Conservation (phyloP, 2,888 invertebrate genomes). For the Dioctria rufipes region DNA sequence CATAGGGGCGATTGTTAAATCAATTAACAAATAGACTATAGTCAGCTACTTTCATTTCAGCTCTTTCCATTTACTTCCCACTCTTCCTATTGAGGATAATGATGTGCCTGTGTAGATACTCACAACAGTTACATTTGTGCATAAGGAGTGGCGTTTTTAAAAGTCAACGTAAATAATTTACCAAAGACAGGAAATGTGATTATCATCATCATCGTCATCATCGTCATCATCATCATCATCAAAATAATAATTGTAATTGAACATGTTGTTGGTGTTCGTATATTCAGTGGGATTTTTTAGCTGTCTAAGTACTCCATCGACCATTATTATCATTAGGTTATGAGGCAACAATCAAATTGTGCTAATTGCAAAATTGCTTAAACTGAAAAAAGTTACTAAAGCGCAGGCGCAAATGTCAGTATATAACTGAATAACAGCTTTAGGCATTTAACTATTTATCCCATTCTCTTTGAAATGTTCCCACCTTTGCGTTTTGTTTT, state of each 20-base stretch:
- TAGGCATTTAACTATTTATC: background rate
- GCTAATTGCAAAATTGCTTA: background rate
- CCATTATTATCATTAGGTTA: background rate
- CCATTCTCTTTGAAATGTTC: background rate
- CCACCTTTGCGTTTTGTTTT: no score
- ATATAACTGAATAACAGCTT: background rate
- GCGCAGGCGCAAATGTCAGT: background rate
- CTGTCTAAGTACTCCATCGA: no score
- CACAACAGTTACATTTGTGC: no score
- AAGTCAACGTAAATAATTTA: background rate
- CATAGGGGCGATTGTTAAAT: no score
- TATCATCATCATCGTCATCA: no score
- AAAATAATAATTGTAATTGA: background rate
- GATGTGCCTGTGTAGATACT: no score
- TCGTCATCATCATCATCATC: background rate
- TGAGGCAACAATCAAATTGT: background rate
- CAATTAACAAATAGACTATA: no score
- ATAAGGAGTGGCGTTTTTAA: background rate
- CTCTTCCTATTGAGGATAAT: no score
- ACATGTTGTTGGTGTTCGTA: background rate
- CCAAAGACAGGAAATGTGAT: background rate
- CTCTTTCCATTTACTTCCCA: no score
- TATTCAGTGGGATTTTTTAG: no score
- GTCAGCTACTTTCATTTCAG: no score
- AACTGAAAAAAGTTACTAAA: background rate